Evolutionary conservation across 2,888 invertebrate genomes (phyloP), one percentile per base, ranked within the genome.

Genomic region (Noctua comes): DNA sequence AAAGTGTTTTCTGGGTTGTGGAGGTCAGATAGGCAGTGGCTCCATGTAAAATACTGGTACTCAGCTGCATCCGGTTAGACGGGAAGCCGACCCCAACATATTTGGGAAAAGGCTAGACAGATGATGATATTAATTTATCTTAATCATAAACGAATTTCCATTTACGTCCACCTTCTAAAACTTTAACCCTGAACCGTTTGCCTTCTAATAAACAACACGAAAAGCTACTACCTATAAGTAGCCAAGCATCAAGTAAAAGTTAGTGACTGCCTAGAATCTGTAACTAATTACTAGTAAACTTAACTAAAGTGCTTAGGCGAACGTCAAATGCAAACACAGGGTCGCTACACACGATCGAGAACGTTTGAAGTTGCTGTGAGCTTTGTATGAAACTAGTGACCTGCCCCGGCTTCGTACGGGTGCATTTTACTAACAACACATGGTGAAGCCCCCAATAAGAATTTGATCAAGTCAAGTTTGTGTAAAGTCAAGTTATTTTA

Each of bases 251-350:
- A 21, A 71, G 71, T 18, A 27, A 48, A 77, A 69, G 54, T 75
- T 54, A 66, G 31, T 62, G 68, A 54, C 54, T 48, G 46, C 21
- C 73, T 85, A 73, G 68, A 83, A 86, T 86, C 62, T 82, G 83
- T 74, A 78, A 78, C 64, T 84, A 86, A 84, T 84, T 84, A 84
- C 74, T 80, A 59, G 72, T 43, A 64, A 76, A 86, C 59, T 77
- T 59, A 64, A 68, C 70, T 59, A 66, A 84, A 78, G 83, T 75
- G 75, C 74, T 82, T 83, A 75, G 40, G 48, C 21, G 62, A 48
- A 76, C 79, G 84, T 86, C 84, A 86, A 80, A 82, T 48, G 66
- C 78, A 88, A 84, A 68, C 46, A 68, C 18, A 68, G 73, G 82
- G 13, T 3, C 16, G 2, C 31, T 76, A 57, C 69, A 82, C 11